phyloP scores from a whole-genome alignment of 53 echinoderm and acorn worm genomes.

The Stichopus horrens region DNA sequence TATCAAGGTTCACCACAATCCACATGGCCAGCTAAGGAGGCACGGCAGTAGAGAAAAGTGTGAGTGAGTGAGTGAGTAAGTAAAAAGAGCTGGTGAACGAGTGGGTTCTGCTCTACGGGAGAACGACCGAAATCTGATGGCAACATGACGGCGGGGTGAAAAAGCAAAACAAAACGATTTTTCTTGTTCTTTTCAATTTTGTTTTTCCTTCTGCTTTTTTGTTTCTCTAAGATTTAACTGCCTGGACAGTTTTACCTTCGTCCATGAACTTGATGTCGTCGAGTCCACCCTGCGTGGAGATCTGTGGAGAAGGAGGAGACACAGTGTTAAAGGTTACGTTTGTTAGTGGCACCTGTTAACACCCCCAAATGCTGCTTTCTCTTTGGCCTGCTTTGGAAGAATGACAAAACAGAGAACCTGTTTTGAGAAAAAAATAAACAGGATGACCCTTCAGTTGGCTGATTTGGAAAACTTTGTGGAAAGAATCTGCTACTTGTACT shows the following conservation, averaged over 20 bases:
- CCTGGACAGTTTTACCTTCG: slow-evolving; percentile 68
- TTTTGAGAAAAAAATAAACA: no score
- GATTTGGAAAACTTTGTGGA: no score
- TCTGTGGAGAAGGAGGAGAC: slow-evolving; percentile 18
- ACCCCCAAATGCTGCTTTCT: no score
- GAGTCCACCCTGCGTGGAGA: slow-evolving; percentile 15
- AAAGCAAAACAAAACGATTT: neutral
- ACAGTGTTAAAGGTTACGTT: neutral
- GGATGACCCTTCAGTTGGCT: no score
- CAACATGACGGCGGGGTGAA: neutral
- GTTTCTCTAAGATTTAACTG: slow-evolving; percentile 55
- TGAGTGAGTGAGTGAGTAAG: neutral
- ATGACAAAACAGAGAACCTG: no score
- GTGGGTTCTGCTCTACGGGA: neutral
- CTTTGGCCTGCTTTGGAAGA: no score
- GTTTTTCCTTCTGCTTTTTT: neutral
- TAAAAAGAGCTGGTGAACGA: neutral
- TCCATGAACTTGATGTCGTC: slow-evolving; percentile 86
- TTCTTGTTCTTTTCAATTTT: neutral
- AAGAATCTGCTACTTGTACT: no score
- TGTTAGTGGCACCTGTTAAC: no score
- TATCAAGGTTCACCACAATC: neutral
- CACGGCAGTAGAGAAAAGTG: slow-evolving; percentile 10
- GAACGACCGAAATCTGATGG: neutral
- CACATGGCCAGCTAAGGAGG: neutral